Evolutionary conservation across 2,113 vertebrate species (phyloP), one percentile per base, ranked within the genome.

Genomic region (Agapornis roseicollis): DNA sequence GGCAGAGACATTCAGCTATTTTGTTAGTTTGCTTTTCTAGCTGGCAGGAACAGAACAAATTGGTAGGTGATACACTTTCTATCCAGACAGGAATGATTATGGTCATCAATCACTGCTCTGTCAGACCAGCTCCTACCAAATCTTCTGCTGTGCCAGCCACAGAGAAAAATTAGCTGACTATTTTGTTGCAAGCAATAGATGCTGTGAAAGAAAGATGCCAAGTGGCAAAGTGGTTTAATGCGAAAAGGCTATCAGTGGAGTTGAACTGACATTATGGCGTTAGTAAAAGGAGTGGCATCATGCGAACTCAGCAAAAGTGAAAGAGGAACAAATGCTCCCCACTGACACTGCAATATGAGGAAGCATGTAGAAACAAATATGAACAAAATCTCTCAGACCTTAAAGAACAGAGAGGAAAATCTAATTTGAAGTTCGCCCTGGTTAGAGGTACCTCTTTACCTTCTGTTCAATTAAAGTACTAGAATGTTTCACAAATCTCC

Each of bases 61-160:
- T 88, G 93, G 70, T 89, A 94, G 95, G 77, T 96, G 90, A 93
- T 68, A 74, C 74, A 87, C 87, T 94, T 96, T 91, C 80, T 92
- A 78, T 81, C 89, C 86, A 95, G 90, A 82, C 56, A 93, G 25
- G 27, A 27, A 39, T 53, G 56, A 94, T 73, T 79, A 85, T 80
- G 53, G 61, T 89, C 89, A 97, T 97, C 93, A 93, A 89, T 98
- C 96, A 95, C 68, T 85, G 39, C n/a, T 93, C 58, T 58, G 70
- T 88, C 89, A 91, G 69, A 81, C 13, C 33, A 80, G 63, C 20
- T 84, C 58, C 81, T 83, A 73, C 68, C 2, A 11, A 91, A 72
- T 66, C 93, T 89, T 94, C 87, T 96, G 82, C 55, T 72, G 50
- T 50, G 70, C 49, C 60, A 97, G 42, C 20, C 20, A 7, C 52